Base-by-base conservation (phyloP, 2,797 vertebrate species). In the Ibycter americanus region DNA sequence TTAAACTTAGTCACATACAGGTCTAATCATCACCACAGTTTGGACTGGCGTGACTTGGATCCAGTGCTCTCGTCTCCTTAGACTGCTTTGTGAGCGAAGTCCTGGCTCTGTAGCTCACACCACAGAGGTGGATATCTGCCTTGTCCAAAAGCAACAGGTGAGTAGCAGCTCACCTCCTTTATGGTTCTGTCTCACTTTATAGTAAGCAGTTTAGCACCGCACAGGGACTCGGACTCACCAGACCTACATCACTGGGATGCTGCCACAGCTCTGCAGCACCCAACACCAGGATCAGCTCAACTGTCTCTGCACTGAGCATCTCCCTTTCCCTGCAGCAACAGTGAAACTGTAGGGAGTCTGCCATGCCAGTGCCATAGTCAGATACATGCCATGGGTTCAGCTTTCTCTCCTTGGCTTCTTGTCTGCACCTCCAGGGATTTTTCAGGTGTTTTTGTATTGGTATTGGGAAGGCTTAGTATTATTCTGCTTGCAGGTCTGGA, bases 151-250 rank as follows among this genome's bases (percentile, higher is more conserved):
- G 27, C 0, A 8, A 55, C 21, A 46, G 49, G 31, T 6, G 20
- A 67, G 49, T 56, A 74, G 70, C n/a, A 51, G 16, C 9, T 91
- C n/a, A n/a, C 25, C 31, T 82, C 32, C 47, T 44, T 14, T 1
- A 0, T 32, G 40, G 40, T 82, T 38, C 40, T 61, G 44, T 34
- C 49, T 61, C 5, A 9, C 16, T 32, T 73, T 15, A 11, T 5
- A 46, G 63, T 0, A 0, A 89, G n/a, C 23, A 36, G 65, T 47
- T 29, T 22, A n/a, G 23, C 20, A 31, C 63, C 5, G 0, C 1
- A 1, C 0, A 29, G n/a, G 54, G 46, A 65, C 20, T 25, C 1
- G 1, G 27, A 25, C 56, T 54, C 0, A 0, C 8, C 74, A 63
- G 67, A n/a, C 29, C 32, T 47, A 4, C 1, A 7, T 20, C 11